Evolutionary conservation across 2,113 vertebrate species (phyloP).

Genomic region (Pica pica): DNA sequence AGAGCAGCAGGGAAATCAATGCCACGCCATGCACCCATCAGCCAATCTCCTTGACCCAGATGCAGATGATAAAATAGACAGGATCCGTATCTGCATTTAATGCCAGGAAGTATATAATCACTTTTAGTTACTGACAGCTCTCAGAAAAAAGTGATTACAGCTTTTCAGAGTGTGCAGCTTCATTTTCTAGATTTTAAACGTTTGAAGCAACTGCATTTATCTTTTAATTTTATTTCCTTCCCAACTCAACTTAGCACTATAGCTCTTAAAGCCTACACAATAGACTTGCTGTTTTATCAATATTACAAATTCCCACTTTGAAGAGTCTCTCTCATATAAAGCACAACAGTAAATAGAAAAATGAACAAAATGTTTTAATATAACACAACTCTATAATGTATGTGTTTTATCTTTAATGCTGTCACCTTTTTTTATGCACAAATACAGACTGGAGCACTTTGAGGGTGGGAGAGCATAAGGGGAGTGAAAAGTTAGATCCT

Average conservation of each 20-base stretch:
- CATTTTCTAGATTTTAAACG: not conserved
- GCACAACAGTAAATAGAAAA: constrained; percentile 4
- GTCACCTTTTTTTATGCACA: not conserved
- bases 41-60: not conserved
- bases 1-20: not conserved
- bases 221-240: constrained; percentile 22
- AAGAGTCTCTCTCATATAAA: not conserved
- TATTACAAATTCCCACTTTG: constrained; percentile 13
- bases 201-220: not conserved
- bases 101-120: not conserved
- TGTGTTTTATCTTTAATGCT: not conserved
- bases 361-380: not conserved
- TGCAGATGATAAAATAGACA: not conserved
- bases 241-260: not conserved
- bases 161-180: not conserved
- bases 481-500: constrained; percentile 9
- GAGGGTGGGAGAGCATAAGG: not conserved
- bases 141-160: not conserved
- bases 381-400: not conserved
- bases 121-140: not conserved
- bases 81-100: not conserved
- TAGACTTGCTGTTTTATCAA: not conserved
- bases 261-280: constrained; percentile 31
- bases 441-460: constrained; percentile 16
- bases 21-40: fast-evolving